Evolutionary conservation across 2,797 vertebrate genomes (phyloP), one percentile per base, ranked within the genome.

Genomic region (Sparus aurata): DNA sequence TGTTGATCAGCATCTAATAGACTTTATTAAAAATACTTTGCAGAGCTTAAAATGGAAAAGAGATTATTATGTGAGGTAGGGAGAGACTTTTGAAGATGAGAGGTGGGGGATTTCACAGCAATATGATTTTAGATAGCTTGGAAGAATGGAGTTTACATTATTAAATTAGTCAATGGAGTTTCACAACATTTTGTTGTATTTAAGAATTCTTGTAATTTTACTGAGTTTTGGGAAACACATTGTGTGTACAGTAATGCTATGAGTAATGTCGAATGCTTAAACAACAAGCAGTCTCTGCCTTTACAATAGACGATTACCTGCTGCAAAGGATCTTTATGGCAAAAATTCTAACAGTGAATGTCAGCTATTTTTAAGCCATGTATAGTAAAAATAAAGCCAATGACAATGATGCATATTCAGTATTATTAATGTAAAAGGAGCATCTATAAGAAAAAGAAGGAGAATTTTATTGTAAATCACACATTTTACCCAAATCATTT

Each of bases 1-100:
- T 84, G 79, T 91, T 88, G 78, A 92, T 91, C 83, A 83, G 82
- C 71, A 74, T 75, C 60, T 85, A 73, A 86, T 78, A 76, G 68
- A 77, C 59, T 75, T 85, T 27, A 86, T 84, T 88, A 83, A 89
- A 84, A 73, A 80, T 73, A 69, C 59, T 85, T 85, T 59, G 57
- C 57, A 62, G 54, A 15, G 60, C 61, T 69, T 57, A 17, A 65
- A 75, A 69, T 38, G 54, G 22, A 57, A 67, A 43, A n/a, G 17
- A 61, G 18, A 73, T 73, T 43, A 79, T 73, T 52, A 68, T 53
- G 25, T 22, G 53, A 83, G 53, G 47, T 25, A 25, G n/a, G 27
- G 47, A 66, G 43, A 73, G 38, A 64, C 68, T 50, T 69, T 74
- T 72, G 3, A 17, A 54, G 67, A 70, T 15, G 9, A 55, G 13